These are phyloP conservation scores for Oncorhynchus clarkii DNA, from an alignment of 2,113 vertebrate species.

Conservation along the genomic window DNA sequence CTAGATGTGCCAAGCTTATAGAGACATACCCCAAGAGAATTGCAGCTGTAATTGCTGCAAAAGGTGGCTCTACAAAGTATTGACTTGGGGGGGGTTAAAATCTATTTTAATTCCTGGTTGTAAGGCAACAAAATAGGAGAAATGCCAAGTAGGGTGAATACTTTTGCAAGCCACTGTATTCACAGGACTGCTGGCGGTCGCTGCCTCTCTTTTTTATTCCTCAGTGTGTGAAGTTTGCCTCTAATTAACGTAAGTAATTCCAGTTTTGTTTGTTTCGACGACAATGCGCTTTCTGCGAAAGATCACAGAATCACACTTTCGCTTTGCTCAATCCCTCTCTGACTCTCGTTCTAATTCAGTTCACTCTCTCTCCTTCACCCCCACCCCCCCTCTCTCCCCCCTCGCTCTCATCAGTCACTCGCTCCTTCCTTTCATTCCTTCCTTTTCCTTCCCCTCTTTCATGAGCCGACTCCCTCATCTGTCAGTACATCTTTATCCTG, in stretches of 20 bases:
- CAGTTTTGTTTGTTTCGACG: constrained; percentile 25
- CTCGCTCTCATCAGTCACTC: neutral
- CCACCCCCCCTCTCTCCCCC: neutral
- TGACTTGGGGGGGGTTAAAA: no score
- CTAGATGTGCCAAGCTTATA: no score
- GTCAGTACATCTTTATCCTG: constrained; percentile 6
- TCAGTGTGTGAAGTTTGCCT: constrained; percentile 15
- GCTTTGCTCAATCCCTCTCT: neutral
- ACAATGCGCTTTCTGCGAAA: neutral
- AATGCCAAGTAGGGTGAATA: no score
- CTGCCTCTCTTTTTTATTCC: no score
- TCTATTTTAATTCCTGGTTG: no score
- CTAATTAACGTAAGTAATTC: constrained; percentile 32
- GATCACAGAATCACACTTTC: constrained; percentile 13
- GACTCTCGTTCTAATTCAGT: no score
- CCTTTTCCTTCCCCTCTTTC: neutral
- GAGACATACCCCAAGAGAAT: no score
- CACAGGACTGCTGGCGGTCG: constrained; percentile 6
- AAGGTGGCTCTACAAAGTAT: no score
- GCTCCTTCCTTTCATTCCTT: neutral
- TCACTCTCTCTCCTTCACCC: neutral
- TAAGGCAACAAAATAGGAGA: no score
- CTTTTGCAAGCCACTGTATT: neutral
- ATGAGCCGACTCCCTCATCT: neutral
- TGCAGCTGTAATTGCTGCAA: no score